Base-by-base conservation (phyloP, 2,888 invertebrate genomes). In the Gisinianus flammeolus region DNA sequence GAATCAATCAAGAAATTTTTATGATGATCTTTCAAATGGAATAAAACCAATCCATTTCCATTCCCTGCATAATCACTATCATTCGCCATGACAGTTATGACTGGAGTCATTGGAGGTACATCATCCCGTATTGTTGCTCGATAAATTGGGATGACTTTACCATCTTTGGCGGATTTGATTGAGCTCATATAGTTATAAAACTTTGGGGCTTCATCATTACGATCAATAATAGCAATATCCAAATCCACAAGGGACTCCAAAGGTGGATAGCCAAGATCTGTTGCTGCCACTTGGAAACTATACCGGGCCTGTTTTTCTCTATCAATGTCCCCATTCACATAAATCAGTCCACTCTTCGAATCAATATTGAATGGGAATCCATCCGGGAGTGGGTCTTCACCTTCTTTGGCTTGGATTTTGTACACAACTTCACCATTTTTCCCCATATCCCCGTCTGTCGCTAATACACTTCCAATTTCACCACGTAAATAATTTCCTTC, bases 61-160 rank as follows among this genome's bases (percentile, higher is more conserved):
- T 95, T 94, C 0, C 93, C 93, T 64, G 91, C 88, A 83, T 93
- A 94, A 86, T 96, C 95, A 19, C 93, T 91, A 87, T 96, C 95
- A 82, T 94, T 94, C 0, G 95, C 95, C 80, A 90, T 91, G 1
- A 95, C 91, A 87, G 91, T 91, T 0, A 92, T 91, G 0, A 95
- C 92, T 66, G 91, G 88, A 56, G 86, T 75, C 12, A 95, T 94
- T 0, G 93, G 89, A 3, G 92, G 91, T 19, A 91, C 90, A 86
- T 93, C 93, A 86, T 95, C 93, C 81, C 91, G 90, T 24, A 94
- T 88, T 16, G 91, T 91, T 0, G 93, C 91, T 84, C 92, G 92
- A 85, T 94, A 96, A 0, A 94, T 90, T 0, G 94, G 94, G 56
- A 93, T 87, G 22, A 80, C 28, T 79, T 83, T 81, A 26, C 81